Evolutionary conservation across 2,888 invertebrate genomes (phyloP).

Genomic region (Pyrochroa serraticornis): DNA sequence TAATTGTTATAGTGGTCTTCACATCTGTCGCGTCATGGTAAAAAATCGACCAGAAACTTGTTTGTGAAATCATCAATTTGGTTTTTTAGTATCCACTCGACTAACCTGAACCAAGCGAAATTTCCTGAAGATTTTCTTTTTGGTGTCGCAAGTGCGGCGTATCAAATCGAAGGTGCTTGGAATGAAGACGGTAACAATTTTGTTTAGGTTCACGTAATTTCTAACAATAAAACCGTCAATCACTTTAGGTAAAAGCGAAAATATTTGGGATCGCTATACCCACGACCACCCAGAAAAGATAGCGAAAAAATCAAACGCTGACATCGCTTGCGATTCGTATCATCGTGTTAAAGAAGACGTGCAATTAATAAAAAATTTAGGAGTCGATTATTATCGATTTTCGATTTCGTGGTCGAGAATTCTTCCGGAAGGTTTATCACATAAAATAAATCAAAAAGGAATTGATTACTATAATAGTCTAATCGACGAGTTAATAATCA

Average conservation of each 20-base stretch:
- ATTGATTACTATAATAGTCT: slow-evolving; percentile 78
- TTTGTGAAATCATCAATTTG: no score
- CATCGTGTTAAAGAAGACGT: slow-evolving; percentile 70
- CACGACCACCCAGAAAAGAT: slow-evolving; percentile 62
- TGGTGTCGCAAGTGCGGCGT: slow-evolving; percentile 15
- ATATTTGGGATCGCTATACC: slow-evolving; percentile 65
- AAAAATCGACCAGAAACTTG: no score
- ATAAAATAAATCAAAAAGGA: slow-evolving; percentile 71
- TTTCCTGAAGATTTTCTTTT: slow-evolving; percentile 12
- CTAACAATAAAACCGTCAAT: no score
- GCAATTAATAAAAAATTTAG: slow-evolving; percentile 66
- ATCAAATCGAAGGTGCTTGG: slow-evolving; percentile 26
- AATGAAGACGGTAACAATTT: slow-evolving; percentile 12
- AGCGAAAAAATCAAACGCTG: slow-evolving; percentile 64
- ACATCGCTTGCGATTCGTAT: slow-evolving; percentile 75
- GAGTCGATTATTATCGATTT: slow-evolving; percentile 73
- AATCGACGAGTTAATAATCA: slow-evolving; percentile 69
- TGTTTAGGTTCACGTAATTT: no score
- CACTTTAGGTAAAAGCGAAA: slow-evolving; percentile 67
- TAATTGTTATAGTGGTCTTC: no score
- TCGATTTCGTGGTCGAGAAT: slow-evolving; percentile 79
- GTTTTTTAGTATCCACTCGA: no score
- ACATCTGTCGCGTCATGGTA: no score
- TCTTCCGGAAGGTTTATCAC: slow-evolving; percentile 71
- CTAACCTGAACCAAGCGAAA: no score